Conservation (phyloP, 2,113 vertebrate genomes). For the Porphyrio hochstetteri region DNA sequence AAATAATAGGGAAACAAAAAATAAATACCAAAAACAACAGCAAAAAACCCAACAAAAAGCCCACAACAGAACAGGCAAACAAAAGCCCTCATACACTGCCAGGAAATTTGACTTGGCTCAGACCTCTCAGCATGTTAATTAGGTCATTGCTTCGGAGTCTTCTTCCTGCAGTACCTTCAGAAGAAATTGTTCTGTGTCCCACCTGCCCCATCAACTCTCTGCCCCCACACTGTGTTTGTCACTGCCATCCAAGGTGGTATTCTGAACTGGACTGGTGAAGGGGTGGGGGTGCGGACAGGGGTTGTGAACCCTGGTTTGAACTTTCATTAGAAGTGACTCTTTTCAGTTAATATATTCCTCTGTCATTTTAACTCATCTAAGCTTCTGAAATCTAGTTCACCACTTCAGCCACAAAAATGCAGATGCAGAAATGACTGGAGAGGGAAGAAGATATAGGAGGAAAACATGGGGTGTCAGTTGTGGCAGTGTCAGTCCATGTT, state of each 20-base stretch:
- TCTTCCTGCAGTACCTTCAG: neutral
- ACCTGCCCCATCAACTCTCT: neutral
- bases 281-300: too few species aligned
- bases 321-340: neutral
- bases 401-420: neutral
- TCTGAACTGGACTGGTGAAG: neutral
- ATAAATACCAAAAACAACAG: too few species aligned
- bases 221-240: neutral
- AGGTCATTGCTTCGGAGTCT: neutral
- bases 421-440: neutral
- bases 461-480: neutral
- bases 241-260: neutral
- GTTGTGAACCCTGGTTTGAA: neutral
- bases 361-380: neutral
- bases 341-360: neutral
- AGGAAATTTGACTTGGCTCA: neutral
- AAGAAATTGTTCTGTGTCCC: neutral
- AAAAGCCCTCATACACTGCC: neutral
- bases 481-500: neutral
- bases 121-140: neutral
- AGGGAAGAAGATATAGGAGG: neutral
- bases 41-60: too few species aligned
- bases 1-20: neutral
- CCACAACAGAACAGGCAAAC: neutral
- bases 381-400: neutral